Base-by-base conservation (phyloP, 2,113 vertebrate species). In the Microtus richardsoni region DNA sequence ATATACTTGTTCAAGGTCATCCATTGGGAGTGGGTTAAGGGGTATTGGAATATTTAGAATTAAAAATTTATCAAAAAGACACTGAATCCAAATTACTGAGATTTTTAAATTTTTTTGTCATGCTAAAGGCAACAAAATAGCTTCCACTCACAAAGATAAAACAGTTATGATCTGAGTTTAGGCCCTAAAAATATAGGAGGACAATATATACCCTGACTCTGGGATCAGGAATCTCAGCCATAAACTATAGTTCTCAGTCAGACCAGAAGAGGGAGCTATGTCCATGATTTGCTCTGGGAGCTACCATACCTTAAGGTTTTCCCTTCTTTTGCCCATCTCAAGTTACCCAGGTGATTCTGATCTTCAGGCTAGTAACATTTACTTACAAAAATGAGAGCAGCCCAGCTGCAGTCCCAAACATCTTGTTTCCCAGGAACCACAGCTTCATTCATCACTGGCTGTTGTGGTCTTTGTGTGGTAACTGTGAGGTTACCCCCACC, bases 401-500 rank as follows among this genome's bases (percentile, higher is more conserved):
- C 94, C 71, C 82, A 41, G 24, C 66, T 87, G 54, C 73, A 33
- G 49, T 88, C 87, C 73, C 49, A 88, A 24, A 77, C 86, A 82
- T 49, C 79, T 44, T 91, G 62, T 85, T 88, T 93, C 71, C 66
- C 74, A 86, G 82, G 54, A 89, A 22, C 52, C 70, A 79, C n/a
- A 83, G 60, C 73, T 36, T 54, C 11, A 2, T 84, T 66, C 80
- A 33, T 41, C 91, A 49, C 54, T 26, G 19, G 49, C 58, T 17
- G 2, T 47, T 47, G 52, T 5, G 66, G 11, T 21, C 66, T 66
- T 86, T 33, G 21, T 19, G 0, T 75, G 54, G 10, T 85, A 39
- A 62, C 62, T 52, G 91, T 73, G n/a, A 86, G 82, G 26, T 62
- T 28, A 36, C 33, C 36, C 68, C 39, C 28, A 33, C 66, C 68